Evolutionary conservation across 2,113 vertebrate genomes (phyloP).

Genomic region (Pangasianodon hypophthalmus): DNA sequence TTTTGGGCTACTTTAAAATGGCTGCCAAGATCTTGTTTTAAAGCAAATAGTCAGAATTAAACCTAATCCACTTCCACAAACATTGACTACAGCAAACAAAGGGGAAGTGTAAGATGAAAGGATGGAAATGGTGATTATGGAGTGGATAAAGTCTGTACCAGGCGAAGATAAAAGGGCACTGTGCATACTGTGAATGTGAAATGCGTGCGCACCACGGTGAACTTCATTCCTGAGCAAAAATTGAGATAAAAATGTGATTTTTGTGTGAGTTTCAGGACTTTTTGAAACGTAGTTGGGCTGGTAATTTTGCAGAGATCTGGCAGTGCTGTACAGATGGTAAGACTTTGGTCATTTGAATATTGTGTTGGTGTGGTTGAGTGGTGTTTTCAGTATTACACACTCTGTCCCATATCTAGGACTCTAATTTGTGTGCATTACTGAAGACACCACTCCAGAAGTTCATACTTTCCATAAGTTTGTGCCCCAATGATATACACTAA

Average conservation of each 20-base stretch:
- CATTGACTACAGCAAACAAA: no score
- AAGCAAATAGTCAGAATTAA: no score
- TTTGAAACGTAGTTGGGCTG: background rate
- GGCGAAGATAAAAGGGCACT: no score
- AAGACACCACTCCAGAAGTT: background rate
- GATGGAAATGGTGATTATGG: no score
- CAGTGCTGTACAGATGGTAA: background rate
- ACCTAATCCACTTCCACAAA: no score
- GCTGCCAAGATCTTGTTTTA: no score
- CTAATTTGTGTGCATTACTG: background rate
- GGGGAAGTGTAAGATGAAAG: no score
- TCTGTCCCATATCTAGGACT: background rate
- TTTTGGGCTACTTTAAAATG: no score
- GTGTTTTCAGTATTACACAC: background rate
- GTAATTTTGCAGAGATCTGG: background rate
- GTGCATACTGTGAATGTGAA: no score
- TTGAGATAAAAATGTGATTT: background rate
- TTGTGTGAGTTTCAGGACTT: background rate
- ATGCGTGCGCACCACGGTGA: background rate
- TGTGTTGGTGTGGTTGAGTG: background rate
- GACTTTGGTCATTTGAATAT: no score
- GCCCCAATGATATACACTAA: background rate
- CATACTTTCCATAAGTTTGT: background rate
- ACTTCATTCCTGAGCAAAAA: background rate
- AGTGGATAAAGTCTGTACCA: no score